Percentiles rank a stretch among this genome's conserved stretches.
These are phyloP conservation scores for Xyliphius kryptos DNA, from an alignment of 2,113 vertebrate genomes.

Conservation along the genomic window DNA sequence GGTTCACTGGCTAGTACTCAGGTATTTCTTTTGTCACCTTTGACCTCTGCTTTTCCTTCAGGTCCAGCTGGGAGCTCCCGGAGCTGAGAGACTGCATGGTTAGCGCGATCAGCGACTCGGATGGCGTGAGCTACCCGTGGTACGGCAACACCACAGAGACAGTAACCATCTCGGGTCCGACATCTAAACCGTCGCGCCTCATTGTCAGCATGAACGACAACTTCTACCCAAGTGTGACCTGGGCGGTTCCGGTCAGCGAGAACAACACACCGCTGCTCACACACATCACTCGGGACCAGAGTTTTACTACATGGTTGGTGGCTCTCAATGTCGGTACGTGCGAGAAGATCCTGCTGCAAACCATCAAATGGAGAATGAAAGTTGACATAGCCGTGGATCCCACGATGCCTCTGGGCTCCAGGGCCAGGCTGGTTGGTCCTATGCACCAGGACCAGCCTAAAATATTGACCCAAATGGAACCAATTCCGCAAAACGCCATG, in stretches of 20 bases:
- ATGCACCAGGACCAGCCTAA: constrained; percentile 91
- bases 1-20: too few species aligned
- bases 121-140: constrained; percentile 97
- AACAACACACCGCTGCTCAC: constrained; percentile 88
- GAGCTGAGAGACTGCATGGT: constrained; percentile 88
- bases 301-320: constrained; percentile 97
- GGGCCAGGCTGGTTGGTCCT: constrained; percentile 83
- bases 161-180: constrained; percentile 86
- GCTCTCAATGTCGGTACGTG: constrained; percentile 88
- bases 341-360: constrained; percentile 94
- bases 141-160: constrained; percentile 97
- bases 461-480: constrained; percentile 89
- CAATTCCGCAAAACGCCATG: constrained; percentile 86
- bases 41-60: constrained; percentile 54
- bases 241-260: constrained; percentile 95
- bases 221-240: constrained; percentile 97
- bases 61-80: constrained; percentile 97
- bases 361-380: constrained; percentile 96
- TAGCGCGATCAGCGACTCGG: constrained; percentile 94
- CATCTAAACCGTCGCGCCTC: constrained; percentile 88
- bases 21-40: too few species aligned
- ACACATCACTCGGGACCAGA: constrained; percentile 94
- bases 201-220: constrained; percentile 98
- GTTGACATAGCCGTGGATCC: constrained; percentile 92
- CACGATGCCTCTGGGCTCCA: constrained; percentile 79